Conservation (phyloP, 2,113 vertebrate genomes). For the Rutilus rutilus region DNA sequence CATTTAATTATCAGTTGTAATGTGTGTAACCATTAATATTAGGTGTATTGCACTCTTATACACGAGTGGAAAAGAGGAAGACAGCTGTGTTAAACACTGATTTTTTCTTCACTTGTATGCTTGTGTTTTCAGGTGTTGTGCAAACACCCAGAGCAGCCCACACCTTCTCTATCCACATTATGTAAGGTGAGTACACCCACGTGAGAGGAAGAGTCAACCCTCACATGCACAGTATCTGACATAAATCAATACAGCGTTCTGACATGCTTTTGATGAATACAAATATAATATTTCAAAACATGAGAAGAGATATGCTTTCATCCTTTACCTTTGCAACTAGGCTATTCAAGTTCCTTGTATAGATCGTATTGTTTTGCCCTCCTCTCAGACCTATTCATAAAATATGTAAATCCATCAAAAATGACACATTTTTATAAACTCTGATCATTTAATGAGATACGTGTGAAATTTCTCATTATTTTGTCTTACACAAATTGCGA, state of each 20-base stretch:
- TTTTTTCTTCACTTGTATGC: neutral
- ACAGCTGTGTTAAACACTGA: neutral
- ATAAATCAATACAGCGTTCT: neutral
- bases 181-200: conserved; percentile 20
- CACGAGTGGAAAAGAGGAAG: neutral
- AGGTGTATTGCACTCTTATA: neutral
- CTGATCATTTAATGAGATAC: neutral
- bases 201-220: conserved; percentile 8
- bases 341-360: neutral
- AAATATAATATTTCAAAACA: neutral
- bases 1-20: neutral
- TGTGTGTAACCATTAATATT: neutral
- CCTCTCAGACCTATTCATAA: neutral
- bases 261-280: neutral
- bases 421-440: neutral
- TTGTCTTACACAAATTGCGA: neutral
- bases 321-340: neutral
- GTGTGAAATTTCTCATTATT: neutral
- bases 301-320: neutral
- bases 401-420: neutral
- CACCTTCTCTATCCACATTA: conserved; percentile 30
- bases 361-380: neutral
- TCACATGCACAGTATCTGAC: neutral
- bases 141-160: conserved; percentile 20
- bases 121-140: conserved; percentile 18